These are phyloP conservation scores for Colius striatus DNA, from an alignment of 2,113 vertebrate species.

Conservation along the genomic window DNA sequence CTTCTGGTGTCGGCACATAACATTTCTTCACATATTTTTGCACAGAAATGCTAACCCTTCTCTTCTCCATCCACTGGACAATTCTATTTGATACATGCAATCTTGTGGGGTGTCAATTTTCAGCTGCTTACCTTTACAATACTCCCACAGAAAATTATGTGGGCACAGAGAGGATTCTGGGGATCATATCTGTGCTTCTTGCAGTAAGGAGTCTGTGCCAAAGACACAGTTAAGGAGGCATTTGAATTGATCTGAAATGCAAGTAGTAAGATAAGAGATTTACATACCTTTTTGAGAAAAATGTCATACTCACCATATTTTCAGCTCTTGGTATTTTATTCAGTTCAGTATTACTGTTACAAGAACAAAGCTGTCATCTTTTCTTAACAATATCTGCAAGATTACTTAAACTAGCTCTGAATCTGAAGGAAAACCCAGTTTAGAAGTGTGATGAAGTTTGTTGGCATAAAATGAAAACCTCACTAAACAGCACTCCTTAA, in stretches of 20 bases:
- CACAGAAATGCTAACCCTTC: background rate
- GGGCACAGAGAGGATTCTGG: conserved; percentile 93
- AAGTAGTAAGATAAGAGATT: background rate
- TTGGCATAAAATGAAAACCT: background rate
- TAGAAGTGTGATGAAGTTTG: background rate
- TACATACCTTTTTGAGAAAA: background rate
- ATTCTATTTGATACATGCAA: background rate
- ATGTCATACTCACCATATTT: background rate
- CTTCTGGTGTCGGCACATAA: background rate
- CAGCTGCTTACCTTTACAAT: conserved; percentile 80
- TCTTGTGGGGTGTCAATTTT: background rate
- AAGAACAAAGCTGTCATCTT: background rate
- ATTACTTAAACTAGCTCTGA: background rate
- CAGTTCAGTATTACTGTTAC: background rate
- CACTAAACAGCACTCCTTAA: background rate
- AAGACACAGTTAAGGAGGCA: conserved; percentile 89
- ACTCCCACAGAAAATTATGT: conserved; percentile 87
- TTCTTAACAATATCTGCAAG: background rate
- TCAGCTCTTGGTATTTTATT: background rate
- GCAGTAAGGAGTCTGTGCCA: conserved; percentile 93
- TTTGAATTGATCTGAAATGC: conserved; percentile 82
- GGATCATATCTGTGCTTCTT: conserved; percentile 86
- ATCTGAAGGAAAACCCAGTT: background rate
- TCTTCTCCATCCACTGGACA: background rate
- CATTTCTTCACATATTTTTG: background rate